Base-by-base conservation (phyloP, 1,140 invertebrate genomes). In the Lineus longissimus region DNA sequence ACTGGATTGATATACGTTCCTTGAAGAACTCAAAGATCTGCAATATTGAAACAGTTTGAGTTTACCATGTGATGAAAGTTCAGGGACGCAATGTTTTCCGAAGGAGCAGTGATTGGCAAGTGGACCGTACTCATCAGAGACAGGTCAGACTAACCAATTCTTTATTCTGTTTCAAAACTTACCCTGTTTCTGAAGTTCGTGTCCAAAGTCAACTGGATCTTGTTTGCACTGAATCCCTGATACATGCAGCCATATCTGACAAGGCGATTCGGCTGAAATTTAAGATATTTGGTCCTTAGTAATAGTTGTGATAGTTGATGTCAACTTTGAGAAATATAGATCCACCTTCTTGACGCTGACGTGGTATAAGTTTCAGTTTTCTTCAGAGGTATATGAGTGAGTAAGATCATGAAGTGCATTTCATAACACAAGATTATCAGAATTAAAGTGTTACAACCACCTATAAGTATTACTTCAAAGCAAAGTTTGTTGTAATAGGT, bases 1-100 rank as follows among this genome's bases (percentile, higher is more conserved):
- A 77, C 54, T 79, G 74, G 65, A 66, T 75, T 0, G 66, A 65
- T n/a, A 79, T 74, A 47, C 75, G 65, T 47, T 75, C 73, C 59
- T 73, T 72, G 59, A 76, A 67, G 65, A 79, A 79, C 23, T 77
- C 76, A 51, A 72, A 29, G 19, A 64, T 55, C 63, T 64, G 47
- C 9, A 61, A 43, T 43, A n/a, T n/a, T n/a, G n/a, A n/a, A n/a
- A n/a, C n/a, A n/a, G n/a, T n/a, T n/a, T n/a, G n/a, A n/a, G n/a
- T n/a, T n/a, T n/a, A n/a, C n/a, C n/a, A n/a, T n/a, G n/a, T n/a
- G n/a, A n/a, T n/a, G n/a, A n/a, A n/a, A 7, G 25, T 33, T 54
- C 13, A 65, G 61, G 59, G 6, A n/a, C 36, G 23, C 13, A 59
- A 15, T 57, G 27, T n/a, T 29, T 22, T n/a, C n/a, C n/a, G n/a